phyloP scores from a whole-genome alignment of 2,888 invertebrate genomes.

The Pyrocoelia pectoralis region DNA sequence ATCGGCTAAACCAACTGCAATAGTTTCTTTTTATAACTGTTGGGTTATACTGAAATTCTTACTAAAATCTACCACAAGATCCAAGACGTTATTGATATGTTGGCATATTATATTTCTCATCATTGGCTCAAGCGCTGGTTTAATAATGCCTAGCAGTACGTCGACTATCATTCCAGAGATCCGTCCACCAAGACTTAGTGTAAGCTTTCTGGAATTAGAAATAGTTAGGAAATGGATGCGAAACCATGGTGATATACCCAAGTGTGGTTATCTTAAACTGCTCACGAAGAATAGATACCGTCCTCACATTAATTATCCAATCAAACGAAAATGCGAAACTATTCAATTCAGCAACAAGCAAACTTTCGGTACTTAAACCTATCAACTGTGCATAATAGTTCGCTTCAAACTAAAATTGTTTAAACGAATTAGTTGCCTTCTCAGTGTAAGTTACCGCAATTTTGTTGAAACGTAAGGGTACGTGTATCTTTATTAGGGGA shows the following conservation, averaged over 20 bases:
- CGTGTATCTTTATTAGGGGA: background rate
- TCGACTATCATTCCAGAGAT: background rate
- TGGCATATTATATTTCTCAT: background rate
- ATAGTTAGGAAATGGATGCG: too few species aligned
- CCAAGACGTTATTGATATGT: background rate
- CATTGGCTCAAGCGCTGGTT: background rate
- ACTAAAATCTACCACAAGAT: background rate
- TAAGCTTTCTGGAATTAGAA: background rate
- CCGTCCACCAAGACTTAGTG: background rate
- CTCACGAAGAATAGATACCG: background rate
- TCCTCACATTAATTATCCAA: background rate
- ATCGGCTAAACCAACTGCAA: conserved; percentile 2
- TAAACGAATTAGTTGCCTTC: too few species aligned
- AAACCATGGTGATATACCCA: background rate
- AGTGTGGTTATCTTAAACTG: background rate
- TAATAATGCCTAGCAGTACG: background rate
- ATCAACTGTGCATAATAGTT: background rate
- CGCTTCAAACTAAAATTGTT: background rate
- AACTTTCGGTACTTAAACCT: background rate
- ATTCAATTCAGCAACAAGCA: background rate
- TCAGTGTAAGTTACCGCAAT: background rate
- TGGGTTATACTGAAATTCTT: too few species aligned
- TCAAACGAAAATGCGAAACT: background rate
- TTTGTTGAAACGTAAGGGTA: background rate
- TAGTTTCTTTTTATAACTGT: background rate